These are phyloP conservation scores for Cerceris rybyensis DNA, from an alignment of 2,888 invertebrate species.

Conservation along the genomic window DNA sequence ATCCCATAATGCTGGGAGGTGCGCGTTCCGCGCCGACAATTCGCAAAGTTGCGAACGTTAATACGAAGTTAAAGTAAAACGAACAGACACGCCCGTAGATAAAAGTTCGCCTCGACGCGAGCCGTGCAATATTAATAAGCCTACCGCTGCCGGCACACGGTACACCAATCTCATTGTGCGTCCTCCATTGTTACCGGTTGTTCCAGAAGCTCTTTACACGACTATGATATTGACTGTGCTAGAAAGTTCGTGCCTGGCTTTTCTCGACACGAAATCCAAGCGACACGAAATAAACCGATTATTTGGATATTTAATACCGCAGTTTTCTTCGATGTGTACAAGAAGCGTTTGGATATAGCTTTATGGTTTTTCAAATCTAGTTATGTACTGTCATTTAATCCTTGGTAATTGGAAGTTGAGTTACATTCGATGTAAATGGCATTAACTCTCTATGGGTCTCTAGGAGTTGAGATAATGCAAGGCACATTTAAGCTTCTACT, in stretches of 20 bases:
- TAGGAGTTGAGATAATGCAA: too few relatives aligned
- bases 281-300: conserved; percentile 13
- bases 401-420: too few relatives aligned
- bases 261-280: conserved; percentile 9
- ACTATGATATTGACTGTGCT: conserved; percentile 31
- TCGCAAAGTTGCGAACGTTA: conserved; percentile 25
- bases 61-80: conserved; percentile 20
- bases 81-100: conserved; percentile 35
- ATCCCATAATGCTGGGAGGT: conserved; percentile 6
- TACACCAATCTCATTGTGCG: conserved; percentile 46
- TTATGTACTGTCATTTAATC: too few relatives aligned
- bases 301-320: conserved; percentile 10
- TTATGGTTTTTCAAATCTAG: too few relatives aligned
- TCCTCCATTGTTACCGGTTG: conserved; percentile 23
- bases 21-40: conserved; percentile 27
- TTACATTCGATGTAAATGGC: too few relatives aligned
- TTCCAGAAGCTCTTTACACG: conserved; percentile 29
- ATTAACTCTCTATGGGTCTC: too few relatives aligned
- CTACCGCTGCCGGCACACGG: conserved; percentile 12
- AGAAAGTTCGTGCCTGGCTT: conserved; percentile 23
- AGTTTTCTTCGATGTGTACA: conserved; percentile 1
- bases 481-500: too few relatives aligned
- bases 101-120: conserved; percentile 47
- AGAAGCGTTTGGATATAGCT: neutral
- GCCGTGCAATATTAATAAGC: conserved; percentile 54